Base-by-base conservation (phyloP, 2,113 vertebrate species). In the Steatornis caripensis region DNA sequence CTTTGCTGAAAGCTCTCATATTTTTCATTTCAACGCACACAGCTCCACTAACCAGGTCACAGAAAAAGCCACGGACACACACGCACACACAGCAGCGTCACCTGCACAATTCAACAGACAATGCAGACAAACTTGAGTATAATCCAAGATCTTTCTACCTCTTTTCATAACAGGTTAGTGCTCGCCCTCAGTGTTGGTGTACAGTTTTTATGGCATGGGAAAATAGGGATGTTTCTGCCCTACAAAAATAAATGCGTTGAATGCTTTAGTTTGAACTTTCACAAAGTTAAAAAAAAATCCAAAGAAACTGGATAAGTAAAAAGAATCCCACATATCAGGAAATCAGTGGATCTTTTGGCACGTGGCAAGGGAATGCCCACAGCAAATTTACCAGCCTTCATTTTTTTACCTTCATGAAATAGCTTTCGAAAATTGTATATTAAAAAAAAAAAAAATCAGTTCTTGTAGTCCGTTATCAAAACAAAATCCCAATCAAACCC, bases 81-180 rank as follows among this genome's bases (percentile, higher is more conserved):
- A 84, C 96, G 11, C 88, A 97, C 94, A 88, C 80, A 95, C 65
- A 97, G 92, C 88, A 97, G 97, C 97, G 19, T 96, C 96, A 97
- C 97, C 96, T 97, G 94, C 97, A 98, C 94, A 87, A 95, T 95
- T 98, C 95, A 98, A 97, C 94, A 94, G 97, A 98, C 98, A 97
- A 96, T 95, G 97, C 97, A 95, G 97, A 98, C 98, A 94, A 97
- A 98, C 97, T 98, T 26, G 81, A 98, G 97, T 98, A 98, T 79
- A 98, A 98, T 96, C 97, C 98, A 98, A 98, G 98, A 98, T 97
- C 98, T 96, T 98, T 98, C 98, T 98, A 98, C 98, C 98, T 98
- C 98, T 98, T 98, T 98, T 98, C 98, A 98, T 98, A 98, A 98
- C 98, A 98, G 98, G 98, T 98, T 98, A 98, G 98, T 98, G 98